phyloP scores from a whole-genome alignment of 1,140 invertebrate genomes.

The Pseudomyrmex gracilis region DNA sequence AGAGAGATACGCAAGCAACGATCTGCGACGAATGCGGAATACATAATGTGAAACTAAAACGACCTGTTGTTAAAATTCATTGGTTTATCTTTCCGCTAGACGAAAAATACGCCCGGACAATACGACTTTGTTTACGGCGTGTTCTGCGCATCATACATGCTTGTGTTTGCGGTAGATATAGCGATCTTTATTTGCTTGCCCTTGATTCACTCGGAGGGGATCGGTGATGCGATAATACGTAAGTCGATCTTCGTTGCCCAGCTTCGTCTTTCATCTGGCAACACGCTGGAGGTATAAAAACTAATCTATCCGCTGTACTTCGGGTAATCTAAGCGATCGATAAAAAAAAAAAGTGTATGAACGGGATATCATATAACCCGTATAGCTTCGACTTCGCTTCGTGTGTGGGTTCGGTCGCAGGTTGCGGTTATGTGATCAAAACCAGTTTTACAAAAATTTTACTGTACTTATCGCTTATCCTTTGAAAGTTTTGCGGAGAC shows the following conservation, averaged over 20 bases:
- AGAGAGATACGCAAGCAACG: background rate
- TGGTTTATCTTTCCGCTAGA: background rate
- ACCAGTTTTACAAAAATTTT: background rate
- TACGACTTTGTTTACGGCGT: constrained; percentile 30
- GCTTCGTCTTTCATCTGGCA: constrained; percentile 51
- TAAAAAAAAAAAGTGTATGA: constrained; percentile 68
- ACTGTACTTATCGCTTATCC: background rate
- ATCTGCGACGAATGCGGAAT: background rate
- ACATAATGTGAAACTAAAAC: background rate
- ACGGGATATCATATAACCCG: constrained; percentile 65
- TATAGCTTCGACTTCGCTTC: constrained; percentile 62
- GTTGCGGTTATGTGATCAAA: background rate
- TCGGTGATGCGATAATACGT: constrained; percentile 42
- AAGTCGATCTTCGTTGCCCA: constrained; percentile 63
- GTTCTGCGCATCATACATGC: constrained; percentile 42
- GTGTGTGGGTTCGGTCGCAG: constrained; percentile 29
- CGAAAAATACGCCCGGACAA: background rate
- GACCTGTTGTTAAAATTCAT: background rate
- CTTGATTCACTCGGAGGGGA: constrained; percentile 10
- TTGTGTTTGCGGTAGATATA: constrained; percentile 34
- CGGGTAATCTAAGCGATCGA: constrained; percentile 73
- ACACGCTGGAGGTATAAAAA: background rate
- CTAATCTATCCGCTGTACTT: constrained; percentile 43
- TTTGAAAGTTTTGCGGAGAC: background rate
- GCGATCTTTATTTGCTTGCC: constrained; percentile 44